A percentile compares a stretch with the other conserved stretches of the same genome.
Conservation (phyloP, 2,888 invertebrate genomes). For the Gandaritis pyraliata region DNA sequence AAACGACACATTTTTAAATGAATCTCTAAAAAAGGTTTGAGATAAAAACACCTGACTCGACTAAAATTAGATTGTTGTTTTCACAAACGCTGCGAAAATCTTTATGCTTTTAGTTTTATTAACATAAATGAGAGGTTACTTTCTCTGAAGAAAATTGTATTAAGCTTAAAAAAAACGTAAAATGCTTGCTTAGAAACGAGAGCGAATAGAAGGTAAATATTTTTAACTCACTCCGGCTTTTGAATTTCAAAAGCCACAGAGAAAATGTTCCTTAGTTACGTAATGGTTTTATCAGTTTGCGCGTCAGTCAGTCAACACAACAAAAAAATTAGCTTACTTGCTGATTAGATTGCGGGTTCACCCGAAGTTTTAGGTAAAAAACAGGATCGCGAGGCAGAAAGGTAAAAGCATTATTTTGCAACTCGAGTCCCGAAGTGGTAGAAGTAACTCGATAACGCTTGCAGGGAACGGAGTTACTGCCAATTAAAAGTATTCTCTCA, state of each 20-base stretch:
- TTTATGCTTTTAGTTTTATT: slow-evolving; percentile 19
- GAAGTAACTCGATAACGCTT: slow-evolving; percentile 80
- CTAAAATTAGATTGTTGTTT: slow-evolving; percentile 38
- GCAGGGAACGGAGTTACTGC: slow-evolving; percentile 81
- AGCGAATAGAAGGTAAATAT: too few relatives aligned
- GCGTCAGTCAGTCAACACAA: slow-evolving; percentile 17
- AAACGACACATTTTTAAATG: slow-evolving; percentile 28
- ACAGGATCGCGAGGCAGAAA: slow-evolving; percentile 29
- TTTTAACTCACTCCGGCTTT: neutral
- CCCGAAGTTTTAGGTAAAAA: slow-evolving; percentile 34
- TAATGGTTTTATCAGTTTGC: slow-evolving; percentile 13
- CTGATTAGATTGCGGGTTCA: slow-evolving; percentile 28
- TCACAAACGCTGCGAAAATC: slow-evolving; percentile 27
- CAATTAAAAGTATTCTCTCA: slow-evolving; percentile 82
- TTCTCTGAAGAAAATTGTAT: slow-evolving; percentile 8
- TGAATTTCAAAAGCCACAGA: neutral
- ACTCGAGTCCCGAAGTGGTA: slow-evolving; percentile 62
- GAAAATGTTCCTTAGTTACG: slow-evolving; percentile 6
- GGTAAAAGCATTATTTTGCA: slow-evolving; percentile 55
- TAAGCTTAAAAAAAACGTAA: neutral
- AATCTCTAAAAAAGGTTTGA: slow-evolving; percentile 34
- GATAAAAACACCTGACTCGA: slow-evolving; percentile 35
- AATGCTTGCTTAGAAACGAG: too few relatives aligned
- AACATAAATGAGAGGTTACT: slow-evolving; percentile 9
- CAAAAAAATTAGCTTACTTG: slow-evolving; percentile 24